phyloP scores from a whole-genome alignment of 2,113 vertebrate genomes.

The Aleadryas rufinucha region DNA sequence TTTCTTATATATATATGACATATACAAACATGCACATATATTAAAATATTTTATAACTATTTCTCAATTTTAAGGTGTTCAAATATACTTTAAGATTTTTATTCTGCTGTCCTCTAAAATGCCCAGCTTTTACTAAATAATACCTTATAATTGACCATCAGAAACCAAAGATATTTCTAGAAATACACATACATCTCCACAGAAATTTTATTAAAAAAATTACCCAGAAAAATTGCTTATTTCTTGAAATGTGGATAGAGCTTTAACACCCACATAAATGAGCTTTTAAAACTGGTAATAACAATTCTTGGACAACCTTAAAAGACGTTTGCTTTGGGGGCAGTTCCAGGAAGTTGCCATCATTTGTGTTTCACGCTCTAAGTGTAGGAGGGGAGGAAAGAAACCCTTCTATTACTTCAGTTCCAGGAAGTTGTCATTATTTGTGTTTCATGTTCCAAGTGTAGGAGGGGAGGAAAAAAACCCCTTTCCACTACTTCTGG shows the following conservation, averaged over 20 bases:
- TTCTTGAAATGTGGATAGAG: neutral
- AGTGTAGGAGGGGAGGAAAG: neutral
- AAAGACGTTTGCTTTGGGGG: neutral
- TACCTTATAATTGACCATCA: neutral
- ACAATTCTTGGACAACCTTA: neutral
- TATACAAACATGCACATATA: neutral
- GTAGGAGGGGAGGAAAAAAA: neutral
- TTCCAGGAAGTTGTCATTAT: neutral
- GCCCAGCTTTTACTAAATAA: neutral
- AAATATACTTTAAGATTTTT: neutral
- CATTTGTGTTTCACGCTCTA: neutral
- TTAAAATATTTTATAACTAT: neutral
- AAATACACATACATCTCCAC: neutral
- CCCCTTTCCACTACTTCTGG: neutral
- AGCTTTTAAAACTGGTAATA: neutral
- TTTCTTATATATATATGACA: neutral
- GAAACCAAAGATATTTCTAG: neutral
- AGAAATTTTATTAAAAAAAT: neutral
- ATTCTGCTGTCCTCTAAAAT: neutral
- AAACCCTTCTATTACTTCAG: neutral
- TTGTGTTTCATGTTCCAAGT: neutral
- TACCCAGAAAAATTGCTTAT: neutral
- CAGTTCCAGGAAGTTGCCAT: neutral
- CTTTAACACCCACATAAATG: neutral
- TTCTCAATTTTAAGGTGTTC: neutral